phyloP scores from a whole-genome alignment of 1,140 invertebrate genomes.

The Ladona fulva region DNA sequence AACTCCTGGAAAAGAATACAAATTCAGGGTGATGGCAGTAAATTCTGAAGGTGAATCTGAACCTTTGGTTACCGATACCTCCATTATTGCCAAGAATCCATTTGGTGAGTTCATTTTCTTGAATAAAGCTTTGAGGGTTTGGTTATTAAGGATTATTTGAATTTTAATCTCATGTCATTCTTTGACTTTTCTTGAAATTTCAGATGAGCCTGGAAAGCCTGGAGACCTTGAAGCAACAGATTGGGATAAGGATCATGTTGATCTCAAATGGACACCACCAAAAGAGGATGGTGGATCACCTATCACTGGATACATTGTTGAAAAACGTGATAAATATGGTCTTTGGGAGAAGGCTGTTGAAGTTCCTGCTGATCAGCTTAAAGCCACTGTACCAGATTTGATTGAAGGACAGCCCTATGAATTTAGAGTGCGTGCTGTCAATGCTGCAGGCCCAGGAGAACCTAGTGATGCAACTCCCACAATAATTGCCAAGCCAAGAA shows the following conservation, averaged over 20 bases:
- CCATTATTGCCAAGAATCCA: constrained; percentile 92
- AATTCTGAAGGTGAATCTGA: constrained; percentile 95
- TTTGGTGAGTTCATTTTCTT: constrained; percentile 49
- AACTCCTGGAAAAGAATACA: constrained; percentile 84
- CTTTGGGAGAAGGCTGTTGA: constrained; percentile 88
- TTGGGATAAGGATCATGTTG: constrained; percentile 93
- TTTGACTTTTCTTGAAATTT: constrained; percentile 9
- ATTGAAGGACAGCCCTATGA: constrained; percentile 85
- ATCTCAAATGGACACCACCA: constrained; percentile 77
- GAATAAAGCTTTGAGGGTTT: neutral
- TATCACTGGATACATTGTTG: constrained; percentile 76
- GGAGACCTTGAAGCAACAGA: constrained; percentile 84
- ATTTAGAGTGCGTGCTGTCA: constrained; percentile 83
- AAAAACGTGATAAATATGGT: constrained; percentile 90
- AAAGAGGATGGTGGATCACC: constrained; percentile 75
- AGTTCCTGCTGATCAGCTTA: constrained; percentile 68
- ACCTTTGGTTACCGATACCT: constrained; percentile 74
- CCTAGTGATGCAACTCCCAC: constrained; percentile 79
- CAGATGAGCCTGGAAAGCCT: constrained; percentile 86
- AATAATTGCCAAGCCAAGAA: constrained; percentile 81
- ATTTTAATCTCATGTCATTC: neutral
- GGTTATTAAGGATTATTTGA: neutral
- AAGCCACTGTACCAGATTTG: constrained; percentile 77
- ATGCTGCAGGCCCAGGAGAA: constrained; percentile 87
- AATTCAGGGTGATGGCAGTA: constrained; percentile 90